phyloP scores from a whole-genome alignment of 2,113 vertebrate species.

The Podarcis muralis region DNA sequence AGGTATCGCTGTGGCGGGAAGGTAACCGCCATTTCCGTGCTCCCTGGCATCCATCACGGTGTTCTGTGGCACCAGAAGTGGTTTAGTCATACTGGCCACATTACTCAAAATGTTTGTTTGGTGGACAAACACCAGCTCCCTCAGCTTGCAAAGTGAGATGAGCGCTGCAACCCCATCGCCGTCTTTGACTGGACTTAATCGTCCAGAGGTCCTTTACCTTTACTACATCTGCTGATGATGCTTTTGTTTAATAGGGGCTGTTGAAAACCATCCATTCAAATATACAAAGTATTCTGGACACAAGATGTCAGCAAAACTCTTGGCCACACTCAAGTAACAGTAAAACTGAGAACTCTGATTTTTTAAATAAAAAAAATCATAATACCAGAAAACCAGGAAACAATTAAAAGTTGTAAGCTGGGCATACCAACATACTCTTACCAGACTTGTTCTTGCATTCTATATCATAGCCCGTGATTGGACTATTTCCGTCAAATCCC shows the following conservation, averaged over 20 bases:
- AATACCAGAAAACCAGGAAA: not conserved
- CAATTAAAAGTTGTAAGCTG: not conserved
- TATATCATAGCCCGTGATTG: slow-evolving; percentile 97
- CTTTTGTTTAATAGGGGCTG: not conserved
- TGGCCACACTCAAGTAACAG: not conserved
- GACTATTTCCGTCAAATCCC: slow-evolving; percentile 98
- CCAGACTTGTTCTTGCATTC: slow-evolving; percentile 99
- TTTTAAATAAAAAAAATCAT: not conserved
- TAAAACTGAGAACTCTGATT: not conserved
- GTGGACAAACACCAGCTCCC: too few relatives aligned
- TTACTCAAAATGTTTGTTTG: too few relatives aligned
- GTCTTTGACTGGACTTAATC: too few relatives aligned
- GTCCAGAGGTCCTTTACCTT: too few relatives aligned
- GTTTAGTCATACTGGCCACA: too few relatives aligned
- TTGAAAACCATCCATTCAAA: not conserved
- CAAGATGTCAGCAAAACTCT: not conserved
- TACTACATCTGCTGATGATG: not conserved
- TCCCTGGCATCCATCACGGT: too few relatives aligned
- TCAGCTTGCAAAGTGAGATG: too few relatives aligned
- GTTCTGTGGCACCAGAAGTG: too few relatives aligned
- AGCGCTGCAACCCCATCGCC: too few relatives aligned
- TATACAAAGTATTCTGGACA: not conserved
- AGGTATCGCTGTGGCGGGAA: too few relatives aligned
- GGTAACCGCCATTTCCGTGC: too few relatives aligned
- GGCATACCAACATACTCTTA: slow-evolving; percentile 62